Conservation (phyloP, 2,797 vertebrate species). For the Anguilla obscura region DNA sequence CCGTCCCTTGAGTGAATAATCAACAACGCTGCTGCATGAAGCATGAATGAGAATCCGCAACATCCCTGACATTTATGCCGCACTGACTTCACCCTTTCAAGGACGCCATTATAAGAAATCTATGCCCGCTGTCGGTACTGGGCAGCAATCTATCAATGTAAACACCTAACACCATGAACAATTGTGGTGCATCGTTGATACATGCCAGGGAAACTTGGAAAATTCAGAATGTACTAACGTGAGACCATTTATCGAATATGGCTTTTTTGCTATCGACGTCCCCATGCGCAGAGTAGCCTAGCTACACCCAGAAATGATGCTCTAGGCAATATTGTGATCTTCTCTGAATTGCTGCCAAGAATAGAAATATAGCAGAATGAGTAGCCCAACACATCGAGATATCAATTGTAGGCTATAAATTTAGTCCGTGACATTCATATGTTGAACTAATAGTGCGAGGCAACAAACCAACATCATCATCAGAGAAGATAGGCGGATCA, state of each 20-base stretch:
- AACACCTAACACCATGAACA: slow-evolving; percentile 43
- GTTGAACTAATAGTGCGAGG: not conserved
- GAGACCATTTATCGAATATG: not conserved
- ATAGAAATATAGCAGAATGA: not conserved
- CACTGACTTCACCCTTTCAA: slow-evolving; percentile 68
- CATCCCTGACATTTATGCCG: slow-evolving; percentile 46
- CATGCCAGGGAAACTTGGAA: not conserved
- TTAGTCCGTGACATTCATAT: not conserved
- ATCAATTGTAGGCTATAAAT: not conserved
- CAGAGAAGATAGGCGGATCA: not conserved
- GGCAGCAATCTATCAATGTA: not conserved
- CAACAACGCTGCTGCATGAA: not conserved
- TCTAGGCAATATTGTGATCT: not conserved
- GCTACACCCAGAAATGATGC: slow-evolving; percentile 9
- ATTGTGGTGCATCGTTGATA: slow-evolving; percentile 38
- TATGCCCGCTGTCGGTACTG: slow-evolving; percentile 31
- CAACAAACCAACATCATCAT: not conserved
- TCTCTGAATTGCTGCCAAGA: not conserved
- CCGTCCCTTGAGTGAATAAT: not conserved
- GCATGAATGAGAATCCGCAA: slow-evolving; percentile 1
- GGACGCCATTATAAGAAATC: slow-evolving; percentile 64
- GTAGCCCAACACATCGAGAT: not conserved
- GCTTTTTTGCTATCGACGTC: not conserved
- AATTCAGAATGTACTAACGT: not conserved
- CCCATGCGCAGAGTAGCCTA: not conserved